These are phyloP conservation scores for Aricia agestis DNA, from an alignment of 1,140 invertebrate genomes.

Conservation along the genomic window DNA sequence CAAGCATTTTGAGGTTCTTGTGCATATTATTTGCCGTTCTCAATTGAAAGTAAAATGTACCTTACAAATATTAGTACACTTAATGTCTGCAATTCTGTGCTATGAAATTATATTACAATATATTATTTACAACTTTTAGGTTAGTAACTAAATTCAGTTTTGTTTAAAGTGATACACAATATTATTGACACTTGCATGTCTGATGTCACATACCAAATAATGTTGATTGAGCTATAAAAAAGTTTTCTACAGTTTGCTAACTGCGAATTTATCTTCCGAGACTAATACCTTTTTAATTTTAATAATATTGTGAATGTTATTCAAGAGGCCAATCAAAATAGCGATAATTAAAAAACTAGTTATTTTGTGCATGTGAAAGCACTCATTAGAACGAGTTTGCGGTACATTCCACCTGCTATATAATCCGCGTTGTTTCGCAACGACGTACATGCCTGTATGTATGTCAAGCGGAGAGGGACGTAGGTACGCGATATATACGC, in stretches of 20 bases:
- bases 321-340: not conserved
- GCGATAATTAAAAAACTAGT: slow-evolving; percentile 19
- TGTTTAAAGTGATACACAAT: no score
- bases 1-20: no score
- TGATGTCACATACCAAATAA: not conserved
- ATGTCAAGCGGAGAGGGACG: slow-evolving; percentile 61
- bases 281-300: not conserved
- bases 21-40: no score
- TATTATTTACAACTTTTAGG: no score
- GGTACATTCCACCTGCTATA: slow-evolving; percentile 73
- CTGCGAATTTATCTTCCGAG: not conserved
- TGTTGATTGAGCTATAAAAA: not conserved
- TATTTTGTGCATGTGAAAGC: slow-evolving; percentile 54
- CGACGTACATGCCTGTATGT: slow-evolving; percentile 57
- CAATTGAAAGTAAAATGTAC: no score
- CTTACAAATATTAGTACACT: no score
- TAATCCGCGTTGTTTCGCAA: slow-evolving; percentile 75
- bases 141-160: no score
- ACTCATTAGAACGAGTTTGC: slow-evolving; percentile 71
- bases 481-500: slow-evolving; percentile 19
- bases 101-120: no score
- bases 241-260: not conserved
- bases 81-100: no score
- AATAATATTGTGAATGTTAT: not conserved
- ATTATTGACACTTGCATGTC: no score